phyloP scores from a whole-genome alignment of 2,888 invertebrate species.

The Drosophila dives region DNA sequence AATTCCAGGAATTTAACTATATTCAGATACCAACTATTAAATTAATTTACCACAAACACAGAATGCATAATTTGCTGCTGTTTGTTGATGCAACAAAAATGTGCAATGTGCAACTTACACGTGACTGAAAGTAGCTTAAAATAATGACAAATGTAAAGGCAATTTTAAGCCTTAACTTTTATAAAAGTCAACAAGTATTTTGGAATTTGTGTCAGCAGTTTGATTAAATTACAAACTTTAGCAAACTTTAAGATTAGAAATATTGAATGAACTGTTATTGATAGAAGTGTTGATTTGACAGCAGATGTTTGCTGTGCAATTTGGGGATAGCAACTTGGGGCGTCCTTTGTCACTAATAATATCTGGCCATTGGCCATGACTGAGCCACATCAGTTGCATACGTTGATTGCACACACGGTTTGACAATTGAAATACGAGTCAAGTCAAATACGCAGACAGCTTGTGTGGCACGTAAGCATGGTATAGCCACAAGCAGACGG shows the following conservation, averaged over 20 bases:
- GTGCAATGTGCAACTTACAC: conserved; percentile 29
- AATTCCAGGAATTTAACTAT: conserved; percentile 9
- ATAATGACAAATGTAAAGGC: conserved; percentile 19
- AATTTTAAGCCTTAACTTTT: neutral
- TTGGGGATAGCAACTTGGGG: neutral
- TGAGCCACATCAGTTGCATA: conserved; percentile 15
- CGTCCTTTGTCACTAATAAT: conserved; percentile 1
- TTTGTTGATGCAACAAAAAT: conserved; percentile 24
- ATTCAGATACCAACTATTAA: conserved; percentile 23
- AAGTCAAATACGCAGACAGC: conserved; percentile 49
- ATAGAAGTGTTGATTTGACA: conserved; percentile 8
- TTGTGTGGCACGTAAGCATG: conserved; percentile 12
- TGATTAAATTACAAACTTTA: neutral
- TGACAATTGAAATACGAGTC: conserved; percentile 62
- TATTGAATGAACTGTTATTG: neutral
- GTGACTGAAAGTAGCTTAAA: conserved; percentile 23
- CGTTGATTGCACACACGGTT: conserved; percentile 51
- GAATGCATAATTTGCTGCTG: conserved; percentile 32
- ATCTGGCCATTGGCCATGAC: conserved; percentile 17
- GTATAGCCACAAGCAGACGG: conserved; percentile 21
- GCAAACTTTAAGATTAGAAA: neutral
- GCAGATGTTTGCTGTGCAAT: conserved; percentile 11
- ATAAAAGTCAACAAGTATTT: neutral
- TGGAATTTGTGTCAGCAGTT: conserved; percentile 8
- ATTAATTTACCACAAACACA: neutral